Percentiles rank a stretch among this genome's conserved stretches.
These are phyloP conservation scores for Drosophila tropicalis DNA, from an alignment of 1,140 invertebrate genomes.

Conservation along the genomic window DNA sequence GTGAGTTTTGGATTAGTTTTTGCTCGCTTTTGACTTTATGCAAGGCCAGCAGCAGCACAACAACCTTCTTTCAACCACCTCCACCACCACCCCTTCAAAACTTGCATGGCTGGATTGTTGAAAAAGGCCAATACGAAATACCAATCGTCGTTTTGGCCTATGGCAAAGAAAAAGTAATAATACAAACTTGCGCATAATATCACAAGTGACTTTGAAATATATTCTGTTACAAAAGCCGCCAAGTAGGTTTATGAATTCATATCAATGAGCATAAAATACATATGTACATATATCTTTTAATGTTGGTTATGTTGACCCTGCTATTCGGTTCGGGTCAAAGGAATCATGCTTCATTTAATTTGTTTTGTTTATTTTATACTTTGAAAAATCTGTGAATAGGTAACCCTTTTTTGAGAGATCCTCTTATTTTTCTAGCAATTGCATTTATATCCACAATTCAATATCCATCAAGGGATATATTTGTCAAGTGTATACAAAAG, in stretches of 20 bases:
- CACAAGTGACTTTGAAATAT: conserved; percentile 3
- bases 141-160: background rate
- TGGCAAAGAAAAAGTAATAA: conserved; percentile 1
- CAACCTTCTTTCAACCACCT: background rate
- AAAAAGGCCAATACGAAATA: background rate
- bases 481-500: too few relatives aligned
- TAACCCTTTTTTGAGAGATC: too few relatives aligned
- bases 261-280: too few relatives aligned
- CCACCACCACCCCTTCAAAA: background rate
- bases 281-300: too few relatives aligned
- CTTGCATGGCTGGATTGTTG: background rate
- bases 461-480: too few relatives aligned
- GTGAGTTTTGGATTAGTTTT: conserved; percentile 1
- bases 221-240: background rate
- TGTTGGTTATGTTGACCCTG: too few relatives aligned
- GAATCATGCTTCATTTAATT: too few relatives aligned
- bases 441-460: too few relatives aligned
- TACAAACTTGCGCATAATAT: background rate
- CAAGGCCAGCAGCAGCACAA: background rate
- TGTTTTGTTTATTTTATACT: too few relatives aligned
- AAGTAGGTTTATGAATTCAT: background rate
- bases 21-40: conserved; percentile 8
- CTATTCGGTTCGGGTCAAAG: too few relatives aligned
- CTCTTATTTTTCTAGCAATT: too few relatives aligned
- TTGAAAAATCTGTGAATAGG: too few relatives aligned